phyloP scores from a whole-genome alignment of 1,140 invertebrate species.

The Odontomachus brunneus region DNA sequence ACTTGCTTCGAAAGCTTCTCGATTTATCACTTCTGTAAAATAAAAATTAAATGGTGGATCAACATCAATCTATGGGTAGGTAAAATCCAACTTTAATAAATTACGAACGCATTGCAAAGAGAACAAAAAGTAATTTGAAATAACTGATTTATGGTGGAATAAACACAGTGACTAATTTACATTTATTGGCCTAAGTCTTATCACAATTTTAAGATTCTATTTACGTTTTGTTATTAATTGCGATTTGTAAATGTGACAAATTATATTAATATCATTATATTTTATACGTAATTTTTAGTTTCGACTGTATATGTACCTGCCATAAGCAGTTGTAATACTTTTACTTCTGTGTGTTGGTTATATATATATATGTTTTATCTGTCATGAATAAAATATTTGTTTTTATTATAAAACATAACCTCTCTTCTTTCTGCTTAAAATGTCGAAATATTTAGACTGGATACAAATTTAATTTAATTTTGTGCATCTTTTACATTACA shows the following conservation, averaged over 20 bases:
- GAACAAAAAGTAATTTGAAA: neutral
- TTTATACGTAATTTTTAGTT: neutral
- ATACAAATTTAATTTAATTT: neutral
- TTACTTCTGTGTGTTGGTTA: neutral
- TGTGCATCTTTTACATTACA: neutral
- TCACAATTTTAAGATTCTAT: neutral
- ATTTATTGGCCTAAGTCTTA: neutral
- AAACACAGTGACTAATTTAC: constrained; percentile 39
- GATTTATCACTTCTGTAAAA: constrained; percentile 59
- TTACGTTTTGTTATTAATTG: neutral
- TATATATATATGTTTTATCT: neutral
- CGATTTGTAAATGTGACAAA: neutral
- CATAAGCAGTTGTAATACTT: no score
- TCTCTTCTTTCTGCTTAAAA: neutral
- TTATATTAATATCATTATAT: neutral
- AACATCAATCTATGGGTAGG: no score
- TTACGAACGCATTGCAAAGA: neutral
- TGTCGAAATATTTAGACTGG: neutral
- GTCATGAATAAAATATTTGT: constrained; percentile 4
- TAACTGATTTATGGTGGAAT: constrained; percentile 23
- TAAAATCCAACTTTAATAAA: neutral
- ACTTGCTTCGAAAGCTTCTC: constrained; percentile 13
- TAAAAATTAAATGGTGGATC: neutral
- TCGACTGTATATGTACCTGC: no score
- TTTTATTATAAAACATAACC: neutral